Conservation (phyloP, 2,888 invertebrate species). For the Anthrax anthrax region DNA sequence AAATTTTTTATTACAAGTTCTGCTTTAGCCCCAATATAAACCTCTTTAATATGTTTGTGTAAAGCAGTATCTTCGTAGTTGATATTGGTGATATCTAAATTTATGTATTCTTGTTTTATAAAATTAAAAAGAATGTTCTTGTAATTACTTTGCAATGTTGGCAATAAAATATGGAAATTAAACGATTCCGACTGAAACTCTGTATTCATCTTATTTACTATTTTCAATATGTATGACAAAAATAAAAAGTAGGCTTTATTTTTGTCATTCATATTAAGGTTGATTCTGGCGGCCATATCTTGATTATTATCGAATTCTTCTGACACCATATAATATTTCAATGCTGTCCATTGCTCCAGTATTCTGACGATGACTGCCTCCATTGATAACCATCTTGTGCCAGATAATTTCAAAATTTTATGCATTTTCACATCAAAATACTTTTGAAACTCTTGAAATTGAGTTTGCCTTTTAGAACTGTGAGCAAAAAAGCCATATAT, state of each 20-base stretch:
- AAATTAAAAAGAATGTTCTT: constrained; percentile 3
- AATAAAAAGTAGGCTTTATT: too few species aligned
- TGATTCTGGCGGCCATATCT: neutral
- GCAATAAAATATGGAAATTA: neutral
- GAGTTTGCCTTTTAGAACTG: neutral
- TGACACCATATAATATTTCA: neutral
- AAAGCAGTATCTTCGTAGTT: neutral
- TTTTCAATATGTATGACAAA: too few species aligned
- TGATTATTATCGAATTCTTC: neutral
- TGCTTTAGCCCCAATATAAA: constrained; percentile 4
- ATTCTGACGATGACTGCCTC: neutral
- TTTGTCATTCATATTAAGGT: too few species aligned
- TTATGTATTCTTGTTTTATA: neutral
- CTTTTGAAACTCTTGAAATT: neutral
- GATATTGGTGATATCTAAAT: neutral
- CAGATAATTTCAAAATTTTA: neutral
- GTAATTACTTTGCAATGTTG: constrained; percentile 1
- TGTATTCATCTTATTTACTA: too few species aligned
- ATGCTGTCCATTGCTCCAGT: neutral
- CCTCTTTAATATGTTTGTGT: neutral
- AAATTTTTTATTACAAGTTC: neutral
- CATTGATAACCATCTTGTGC: neutral
- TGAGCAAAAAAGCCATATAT: neutral
- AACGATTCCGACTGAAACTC: neutral
- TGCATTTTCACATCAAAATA: neutral